A percentile compares a stretch with the other conserved stretches of the same genome.
phyloP scores from a whole-genome alignment of 2,888 invertebrate genomes.

The Ptycholaimellus sp. region DNA sequence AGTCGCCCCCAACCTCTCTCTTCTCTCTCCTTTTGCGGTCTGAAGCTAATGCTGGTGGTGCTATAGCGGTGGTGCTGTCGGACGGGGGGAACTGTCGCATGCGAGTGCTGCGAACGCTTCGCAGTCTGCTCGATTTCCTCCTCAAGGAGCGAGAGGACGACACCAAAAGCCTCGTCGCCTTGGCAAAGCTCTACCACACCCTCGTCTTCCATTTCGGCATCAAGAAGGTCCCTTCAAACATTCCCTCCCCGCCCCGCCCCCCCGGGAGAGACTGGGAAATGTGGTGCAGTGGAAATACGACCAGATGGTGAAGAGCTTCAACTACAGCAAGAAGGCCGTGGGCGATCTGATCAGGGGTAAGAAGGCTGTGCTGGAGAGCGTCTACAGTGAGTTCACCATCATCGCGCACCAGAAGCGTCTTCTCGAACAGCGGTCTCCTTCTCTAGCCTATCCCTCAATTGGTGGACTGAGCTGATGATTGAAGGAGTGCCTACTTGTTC shows the following conservation, averaged over 20 bases:
- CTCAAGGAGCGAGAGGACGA: slow-evolving; percentile 48
- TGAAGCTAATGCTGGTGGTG: too few species aligned
- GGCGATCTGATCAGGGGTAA: slow-evolving; percentile 12
- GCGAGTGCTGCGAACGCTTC: slow-evolving; percentile 38
- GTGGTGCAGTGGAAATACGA: slow-evolving; percentile 5
- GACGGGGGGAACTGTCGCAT: slow-evolving; percentile 47
- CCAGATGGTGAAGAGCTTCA: slow-evolving; percentile 5
- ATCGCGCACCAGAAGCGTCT: slow-evolving; percentile 10
- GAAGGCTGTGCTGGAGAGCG: slow-evolving; percentile 7
- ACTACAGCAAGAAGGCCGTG: slow-evolving; percentile 8
- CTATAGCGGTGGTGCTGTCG: slow-evolving; percentile 36
- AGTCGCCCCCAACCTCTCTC: too few species aligned
- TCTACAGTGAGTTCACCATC: slow-evolving; percentile 10
- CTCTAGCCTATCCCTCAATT: background rate
- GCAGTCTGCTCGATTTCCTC: slow-evolving; percentile 41
- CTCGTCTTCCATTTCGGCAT: slow-evolving; percentile 36
- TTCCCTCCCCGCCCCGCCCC: too few species aligned
- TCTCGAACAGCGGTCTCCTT: background rate
- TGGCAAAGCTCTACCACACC: slow-evolving; percentile 43
- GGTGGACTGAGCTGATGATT: slow-evolving; percentile 2
- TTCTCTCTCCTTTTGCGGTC: too few species aligned
- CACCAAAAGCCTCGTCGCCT: slow-evolving; percentile 43
- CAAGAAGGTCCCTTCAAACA: slow-evolving; percentile 28
- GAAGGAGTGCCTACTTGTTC: slow-evolving; percentile 25
- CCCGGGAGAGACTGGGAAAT: background rate